Evolutionary conservation across 1,140 invertebrate genomes (phyloP).

Genomic region (Asbolus verrucosus): DNA sequence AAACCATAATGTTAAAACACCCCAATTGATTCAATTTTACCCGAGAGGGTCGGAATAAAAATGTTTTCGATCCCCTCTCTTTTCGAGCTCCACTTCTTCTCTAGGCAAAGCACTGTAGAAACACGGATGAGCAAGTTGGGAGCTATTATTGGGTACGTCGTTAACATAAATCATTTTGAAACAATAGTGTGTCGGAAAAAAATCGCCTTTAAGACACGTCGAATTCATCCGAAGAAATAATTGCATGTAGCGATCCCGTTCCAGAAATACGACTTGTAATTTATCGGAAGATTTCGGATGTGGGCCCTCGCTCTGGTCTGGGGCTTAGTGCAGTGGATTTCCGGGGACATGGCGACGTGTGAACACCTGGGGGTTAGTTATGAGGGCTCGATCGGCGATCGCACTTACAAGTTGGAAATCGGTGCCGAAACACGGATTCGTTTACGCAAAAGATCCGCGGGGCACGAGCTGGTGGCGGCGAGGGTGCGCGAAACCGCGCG

Average conservation of each 20-base stretch:
- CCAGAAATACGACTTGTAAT: too few species aligned
- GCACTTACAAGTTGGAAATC: slow-evolving; percentile 34
- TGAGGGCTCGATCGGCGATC: slow-evolving; percentile 43
- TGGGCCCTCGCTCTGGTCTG: slow-evolving; percentile 22
- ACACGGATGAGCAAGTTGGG: slow-evolving; percentile 60
- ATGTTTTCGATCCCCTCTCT: slow-evolving; percentile 48
- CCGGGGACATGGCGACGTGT: slow-evolving; percentile 29
- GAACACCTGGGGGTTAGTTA: slow-evolving; percentile 42
- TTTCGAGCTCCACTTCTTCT: slow-evolving; percentile 34
- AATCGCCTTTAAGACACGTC: neutral
- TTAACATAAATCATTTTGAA: slow-evolving; percentile 61
- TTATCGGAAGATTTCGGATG: slow-evolving; percentile 31
- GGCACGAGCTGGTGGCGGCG: slow-evolving; percentile 40
- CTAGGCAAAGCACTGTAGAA: slow-evolving; percentile 56
- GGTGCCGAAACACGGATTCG: slow-evolving; percentile 45
- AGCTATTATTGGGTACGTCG: slow-evolving; percentile 60
- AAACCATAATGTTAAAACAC: slow-evolving; percentile 57
- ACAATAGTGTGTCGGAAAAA: slow-evolving; percentile 50
- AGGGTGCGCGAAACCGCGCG: slow-evolving; percentile 52
- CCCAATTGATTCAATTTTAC: slow-evolving; percentile 59
- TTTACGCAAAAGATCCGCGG: slow-evolving; percentile 43
- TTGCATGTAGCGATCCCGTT: too few species aligned
- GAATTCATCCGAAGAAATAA: too few species aligned
- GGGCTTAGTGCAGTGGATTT: slow-evolving; percentile 38
- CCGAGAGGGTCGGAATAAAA: slow-evolving; percentile 57